Evolutionary conservation across 2,797 vertebrate species (phyloP), one percentile per base, ranked within the genome.

Genomic region (Karalla daura): DNA sequence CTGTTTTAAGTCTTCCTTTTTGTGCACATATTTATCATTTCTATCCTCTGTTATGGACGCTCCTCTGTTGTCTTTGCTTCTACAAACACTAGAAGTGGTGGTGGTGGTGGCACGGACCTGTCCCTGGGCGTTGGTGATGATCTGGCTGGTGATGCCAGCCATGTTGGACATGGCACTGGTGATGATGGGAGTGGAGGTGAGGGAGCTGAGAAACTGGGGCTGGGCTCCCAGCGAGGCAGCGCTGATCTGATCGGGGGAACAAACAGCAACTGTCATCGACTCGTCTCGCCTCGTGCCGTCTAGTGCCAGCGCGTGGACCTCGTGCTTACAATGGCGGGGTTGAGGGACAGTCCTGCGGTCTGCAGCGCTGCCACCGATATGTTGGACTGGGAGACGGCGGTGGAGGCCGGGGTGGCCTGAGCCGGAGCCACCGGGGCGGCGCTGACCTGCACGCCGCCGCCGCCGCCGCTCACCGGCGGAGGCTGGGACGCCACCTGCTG

Each of bases 81-180:
- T n/a, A n/a, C n/a, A n/a, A n/a, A n/a, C n/a, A n/a, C n/a, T n/a
- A 37, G 32, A 8, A n/a, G 11, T 5, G n/a, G 25, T 33, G n/a
- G n/a, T n/a, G n/a, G n/a, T 33, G 17, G 23, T 11, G 20, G 11
- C 11, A 67, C 88, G 54, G 50, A 94, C 97, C 95, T 98, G 97
- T 74, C 97, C 97, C 83, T 98, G 97, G 67, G 96, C 94, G 43
- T 96, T 98, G 52, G 96, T 97, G 88, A 98, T 94, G 80, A 98
- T 94, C 88, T 96, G 97, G 67, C 95, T 95, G 74, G 96, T 93
- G 88, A 98, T 92, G 73, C 96, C 96, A 1, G 94, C 94, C 87
- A 98, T 89, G 73, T 93, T 94, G 84, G 95, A 91, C 89, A 98
- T 93, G 84, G 96, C 83, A 47, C 89, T 96, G 76, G 95, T 91